Percentiles rank a stretch among this genome's conserved stretches.
These are phyloP conservation scores for Myodes glareolus DNA, from an alignment of 2,113 vertebrate genomes.

Conservation along the genomic window DNA sequence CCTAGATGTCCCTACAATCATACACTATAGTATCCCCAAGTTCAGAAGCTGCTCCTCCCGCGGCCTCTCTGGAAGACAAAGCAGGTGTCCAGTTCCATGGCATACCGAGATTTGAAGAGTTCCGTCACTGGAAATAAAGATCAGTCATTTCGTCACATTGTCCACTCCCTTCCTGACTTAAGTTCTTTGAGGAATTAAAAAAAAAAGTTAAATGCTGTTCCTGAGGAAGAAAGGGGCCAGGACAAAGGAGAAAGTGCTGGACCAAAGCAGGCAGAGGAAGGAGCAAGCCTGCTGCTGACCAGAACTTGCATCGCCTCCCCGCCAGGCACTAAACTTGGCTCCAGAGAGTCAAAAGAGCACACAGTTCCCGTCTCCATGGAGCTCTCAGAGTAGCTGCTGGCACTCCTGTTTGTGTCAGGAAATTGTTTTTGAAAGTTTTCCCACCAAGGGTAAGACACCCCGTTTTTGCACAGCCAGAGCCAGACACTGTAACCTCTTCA, in stretches of 20 bases:
- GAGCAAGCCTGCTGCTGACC: not conserved
- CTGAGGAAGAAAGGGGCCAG: not conserved
- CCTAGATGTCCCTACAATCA: not conserved
- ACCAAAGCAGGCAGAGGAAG: not conserved
- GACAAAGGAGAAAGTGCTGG: not conserved
- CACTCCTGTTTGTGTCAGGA: not conserved
- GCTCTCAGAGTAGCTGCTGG: not conserved
- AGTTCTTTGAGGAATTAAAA: not conserved
- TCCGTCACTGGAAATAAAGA: not conserved
- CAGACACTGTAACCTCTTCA: not conserved
- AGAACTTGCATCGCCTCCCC: not conserved
- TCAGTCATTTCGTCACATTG: not conserved
- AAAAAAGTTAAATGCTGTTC: not conserved
- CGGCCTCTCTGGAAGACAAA: not conserved
- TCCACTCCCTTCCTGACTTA: not conserved
- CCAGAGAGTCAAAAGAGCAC: not conserved
- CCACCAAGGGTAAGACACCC: fast-evolving
- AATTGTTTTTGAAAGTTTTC: conserved; percentile 21
- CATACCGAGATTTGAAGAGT: not conserved
- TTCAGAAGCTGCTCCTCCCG: not conserved
- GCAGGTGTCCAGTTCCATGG: conserved; percentile 30
- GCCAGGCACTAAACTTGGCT: not conserved
- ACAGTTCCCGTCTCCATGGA: not conserved
- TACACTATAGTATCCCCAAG: not conserved
- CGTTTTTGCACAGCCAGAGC: not conserved